These are phyloP conservation scores for Rhynchotus rufescens DNA, from an alignment of 2,797 vertebrate genomes.

Conservation along the genomic window DNA sequence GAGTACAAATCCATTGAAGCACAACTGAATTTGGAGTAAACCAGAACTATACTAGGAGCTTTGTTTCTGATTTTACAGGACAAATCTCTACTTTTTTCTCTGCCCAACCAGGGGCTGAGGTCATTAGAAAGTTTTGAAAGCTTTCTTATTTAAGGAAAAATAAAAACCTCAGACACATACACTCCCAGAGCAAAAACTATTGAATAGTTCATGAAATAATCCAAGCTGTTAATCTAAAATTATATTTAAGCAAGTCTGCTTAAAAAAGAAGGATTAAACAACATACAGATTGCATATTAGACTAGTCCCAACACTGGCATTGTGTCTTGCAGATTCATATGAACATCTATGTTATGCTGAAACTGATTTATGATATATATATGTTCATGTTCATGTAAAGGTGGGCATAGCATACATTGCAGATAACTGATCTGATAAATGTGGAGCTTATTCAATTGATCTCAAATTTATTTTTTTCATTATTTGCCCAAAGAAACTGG, in stretches of 20 bases:
- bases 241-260: not conserved
- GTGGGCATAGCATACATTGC: not conserved
- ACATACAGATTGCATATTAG: not conserved
- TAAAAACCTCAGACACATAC: rapidly evolving
- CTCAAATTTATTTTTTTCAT: not conserved
- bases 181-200: not conserved
- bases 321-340: not conserved
- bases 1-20: not conserved
- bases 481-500: not conserved
- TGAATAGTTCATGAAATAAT: not conserved
- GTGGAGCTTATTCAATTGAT: not conserved
- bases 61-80: not conserved
- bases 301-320: not conserved
- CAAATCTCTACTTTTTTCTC: not conserved
- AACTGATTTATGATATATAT: not conserved
- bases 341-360: not conserved
- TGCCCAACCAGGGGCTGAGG: not conserved
- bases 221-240: not conserved
- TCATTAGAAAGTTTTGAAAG: not conserved
- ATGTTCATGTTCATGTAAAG: not conserved
- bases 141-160: not conserved
- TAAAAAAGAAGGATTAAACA: not conserved
- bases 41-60: not conserved
- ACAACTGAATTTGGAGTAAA: not conserved
- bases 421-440: not conserved